These are phyloP conservation scores for Caerostris darwini DNA, from an alignment of 1,140 invertebrate genomes.

Conservation along the genomic window DNA sequence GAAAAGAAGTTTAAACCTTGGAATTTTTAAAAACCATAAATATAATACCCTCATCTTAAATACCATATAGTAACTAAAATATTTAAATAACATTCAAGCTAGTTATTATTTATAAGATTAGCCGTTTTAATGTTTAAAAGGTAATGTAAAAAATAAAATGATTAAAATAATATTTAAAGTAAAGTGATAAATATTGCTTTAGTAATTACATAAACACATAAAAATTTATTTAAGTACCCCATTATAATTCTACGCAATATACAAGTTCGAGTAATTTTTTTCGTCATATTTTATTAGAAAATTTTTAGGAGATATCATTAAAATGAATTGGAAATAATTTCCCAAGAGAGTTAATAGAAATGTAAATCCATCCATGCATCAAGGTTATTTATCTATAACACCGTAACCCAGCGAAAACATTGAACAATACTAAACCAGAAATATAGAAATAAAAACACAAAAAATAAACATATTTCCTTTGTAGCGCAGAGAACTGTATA, in stretches of 20 bases:
- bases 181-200: background rate
- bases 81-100: too few species aligned
- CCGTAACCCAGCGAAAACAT: too few species aligned
- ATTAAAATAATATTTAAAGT: background rate
- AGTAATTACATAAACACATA: background rate
- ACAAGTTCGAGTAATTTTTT: background rate
- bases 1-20: too few species aligned
- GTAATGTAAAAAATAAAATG: background rate
- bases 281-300: background rate
- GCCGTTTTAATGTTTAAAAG: too few species aligned
- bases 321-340: conserved; percentile 39
- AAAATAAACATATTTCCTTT: background rate
- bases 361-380: conserved; percentile 12
- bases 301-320: background rate
- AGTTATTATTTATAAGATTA: too few species aligned
- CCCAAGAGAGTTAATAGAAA: background rate
- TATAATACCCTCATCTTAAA: too few species aligned
- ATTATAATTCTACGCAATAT: background rate
- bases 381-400: conserved; percentile 6
- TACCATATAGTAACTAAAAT: too few species aligned
- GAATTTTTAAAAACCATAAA: too few species aligned
- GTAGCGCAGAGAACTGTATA: background rate
- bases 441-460: too few species aligned
- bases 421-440: too few species aligned
- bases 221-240: background rate